phyloP scores from a whole-genome alignment of 1,140 invertebrate species.

The Druon quercuslanigerum region DNA sequence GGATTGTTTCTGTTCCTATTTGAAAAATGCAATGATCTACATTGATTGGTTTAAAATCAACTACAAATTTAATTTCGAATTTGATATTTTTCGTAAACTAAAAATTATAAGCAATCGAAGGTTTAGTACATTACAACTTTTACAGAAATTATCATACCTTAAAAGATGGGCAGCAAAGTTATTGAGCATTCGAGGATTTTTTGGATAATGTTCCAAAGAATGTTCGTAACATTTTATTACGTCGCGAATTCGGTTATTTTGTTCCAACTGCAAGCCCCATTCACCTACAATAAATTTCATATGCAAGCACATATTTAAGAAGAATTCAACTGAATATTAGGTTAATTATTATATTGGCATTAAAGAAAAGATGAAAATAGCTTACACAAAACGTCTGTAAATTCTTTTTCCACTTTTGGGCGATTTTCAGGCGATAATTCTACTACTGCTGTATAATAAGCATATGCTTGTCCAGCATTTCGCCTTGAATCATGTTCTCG shows the following conservation, averaged over 20 bases:
- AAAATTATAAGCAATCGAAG: background rate
- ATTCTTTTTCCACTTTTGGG: constrained; percentile 61
- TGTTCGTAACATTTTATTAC: constrained; percentile 58
- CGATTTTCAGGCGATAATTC: constrained; percentile 63
- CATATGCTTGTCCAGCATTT: constrained; percentile 68
- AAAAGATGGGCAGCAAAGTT: constrained; percentile 65
- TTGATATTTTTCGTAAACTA: background rate
- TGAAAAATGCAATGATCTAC: too few species aligned
- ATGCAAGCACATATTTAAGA: background rate
- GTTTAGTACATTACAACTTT: background rate
- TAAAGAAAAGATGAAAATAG: constrained; percentile 27
- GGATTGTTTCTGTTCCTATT: too few species aligned
- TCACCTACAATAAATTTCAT: constrained; percentile 57
- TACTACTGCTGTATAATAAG: constrained; percentile 66
- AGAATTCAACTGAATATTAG: background rate
- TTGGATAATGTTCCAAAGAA: constrained; percentile 61
- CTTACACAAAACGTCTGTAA: constrained; percentile 64
- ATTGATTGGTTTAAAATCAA: too few species aligned
- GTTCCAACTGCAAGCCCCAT: constrained; percentile 63
- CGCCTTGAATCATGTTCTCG: constrained; percentile 55
- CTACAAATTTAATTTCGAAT: too few species aligned
- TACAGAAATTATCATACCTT: constrained; percentile 50
- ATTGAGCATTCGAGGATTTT: constrained; percentile 62
- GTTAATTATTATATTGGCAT: too few species aligned
- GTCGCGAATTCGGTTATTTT: constrained; percentile 53